Percentiles rank a stretch among this genome's conserved stretches.
phyloP scores from a whole-genome alignment of 2,797 vertebrate genomes.

The Parauchenoglanis ngamensis region DNA sequence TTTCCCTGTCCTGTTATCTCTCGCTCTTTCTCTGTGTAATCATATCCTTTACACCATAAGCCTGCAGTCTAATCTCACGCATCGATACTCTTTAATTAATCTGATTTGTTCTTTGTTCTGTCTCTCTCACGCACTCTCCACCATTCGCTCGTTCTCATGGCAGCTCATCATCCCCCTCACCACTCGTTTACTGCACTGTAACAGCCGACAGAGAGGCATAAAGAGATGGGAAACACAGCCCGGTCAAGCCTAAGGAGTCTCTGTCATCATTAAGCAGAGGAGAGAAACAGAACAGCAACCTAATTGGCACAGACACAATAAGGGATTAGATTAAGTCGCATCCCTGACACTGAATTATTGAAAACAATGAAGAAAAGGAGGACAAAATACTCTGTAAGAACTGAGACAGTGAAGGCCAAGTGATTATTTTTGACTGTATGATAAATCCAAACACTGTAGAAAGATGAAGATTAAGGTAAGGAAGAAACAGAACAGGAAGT shows the following conservation, averaged over 20 bases:
- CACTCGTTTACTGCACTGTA: constrained; percentile 46
- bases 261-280: constrained; percentile 20
- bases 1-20: constrained; percentile 23
- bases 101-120: constrained; percentile 70
- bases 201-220: neutral
- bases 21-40: constrained; percentile 58
- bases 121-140: neutral
- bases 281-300: constrained; percentile 16
- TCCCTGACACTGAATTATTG: constrained; percentile 11
- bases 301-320: constrained; percentile 29
- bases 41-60: constrained; percentile 74
- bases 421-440: neutral
- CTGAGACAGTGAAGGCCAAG: neutral
- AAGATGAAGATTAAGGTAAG: neutral
- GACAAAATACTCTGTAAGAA: constrained; percentile 1
- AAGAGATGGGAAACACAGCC: constrained; percentile 22
- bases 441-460: neutral
- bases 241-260: neutral
- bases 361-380: neutral
- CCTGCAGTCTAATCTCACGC: constrained; percentile 78
- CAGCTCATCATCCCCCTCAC: constrained; percentile 32
- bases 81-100: constrained; percentile 81
- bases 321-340: constrained; percentile 18
- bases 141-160: constrained; percentile 8
- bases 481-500: neutral